Conservation (phyloP, 2,797 vertebrate genomes). For the Syngnathus acus region DNA sequence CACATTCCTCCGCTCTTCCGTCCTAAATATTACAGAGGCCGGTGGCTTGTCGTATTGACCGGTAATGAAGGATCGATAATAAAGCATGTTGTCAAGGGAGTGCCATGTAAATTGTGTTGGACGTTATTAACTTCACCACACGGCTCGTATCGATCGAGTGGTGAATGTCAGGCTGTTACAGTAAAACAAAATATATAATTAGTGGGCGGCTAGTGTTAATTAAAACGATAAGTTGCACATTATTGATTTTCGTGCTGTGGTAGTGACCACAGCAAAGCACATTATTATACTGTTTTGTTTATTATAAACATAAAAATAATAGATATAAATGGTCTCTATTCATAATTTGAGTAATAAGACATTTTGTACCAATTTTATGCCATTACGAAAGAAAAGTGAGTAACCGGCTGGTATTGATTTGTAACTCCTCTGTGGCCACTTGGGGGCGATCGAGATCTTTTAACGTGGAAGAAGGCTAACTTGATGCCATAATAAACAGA, state of each 20-base stretch:
- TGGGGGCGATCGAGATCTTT: constrained; percentile 51
- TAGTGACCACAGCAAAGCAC: neutral
- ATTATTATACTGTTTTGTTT: neutral
- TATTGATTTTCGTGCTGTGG: neutral
- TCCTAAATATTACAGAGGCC: neutral
- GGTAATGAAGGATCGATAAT: constrained; percentile 28
- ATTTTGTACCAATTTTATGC: neutral
- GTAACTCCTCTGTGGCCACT: constrained; percentile 36
- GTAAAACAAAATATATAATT: constrained; percentile 22
- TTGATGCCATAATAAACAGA: neutral
- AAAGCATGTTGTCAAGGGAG: constrained; percentile 26
- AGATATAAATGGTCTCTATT: neutral
- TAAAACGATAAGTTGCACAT: neutral
- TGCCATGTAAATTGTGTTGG: constrained; percentile 32
- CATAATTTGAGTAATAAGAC: neutral
- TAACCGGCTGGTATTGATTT: constrained; percentile 8
- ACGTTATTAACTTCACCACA: constrained; percentile 16
- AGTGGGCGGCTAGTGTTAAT: constrained; percentile 3
- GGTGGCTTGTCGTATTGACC: constrained; percentile 20
- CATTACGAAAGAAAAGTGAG: constrained; percentile 1
- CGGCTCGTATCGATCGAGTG: constrained; percentile 18
- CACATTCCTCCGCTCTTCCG: neutral
- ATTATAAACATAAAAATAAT: neutral
- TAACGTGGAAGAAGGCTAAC: neutral
- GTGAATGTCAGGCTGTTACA: constrained; percentile 16